Base-by-base conservation (phyloP, 2,113 vertebrate species). In the Heloderma charlesbogerti region DNA sequence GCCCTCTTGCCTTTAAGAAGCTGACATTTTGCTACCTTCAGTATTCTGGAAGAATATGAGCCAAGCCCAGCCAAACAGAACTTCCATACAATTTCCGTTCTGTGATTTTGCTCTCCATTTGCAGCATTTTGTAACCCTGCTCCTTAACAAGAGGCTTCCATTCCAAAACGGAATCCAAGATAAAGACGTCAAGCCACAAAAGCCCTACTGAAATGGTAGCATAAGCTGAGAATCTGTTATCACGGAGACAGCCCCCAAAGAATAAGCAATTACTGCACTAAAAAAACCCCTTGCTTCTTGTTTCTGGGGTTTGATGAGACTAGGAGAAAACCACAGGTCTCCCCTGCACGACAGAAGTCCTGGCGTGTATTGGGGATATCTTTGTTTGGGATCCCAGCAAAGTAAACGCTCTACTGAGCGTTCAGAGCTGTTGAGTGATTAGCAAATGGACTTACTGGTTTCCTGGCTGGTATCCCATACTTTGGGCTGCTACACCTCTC, bases 401-500 rank as follows among this genome's bases (percentile, higher is more conserved):
- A 48, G 67, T n/a, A 86, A 34, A 34, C 4, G 10, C 40, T 87
- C 34, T 22, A n/a, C 10, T 18, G 6, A 18, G 31, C 67, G 22
- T 51, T 71, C 63, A 54, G 66, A 88, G 25, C 60, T 37, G 77
- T 8, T 45, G 18, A 12, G 43, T 51, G 43, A 69, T 78, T 27
- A 45, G 71, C 34, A 60, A 63, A 67, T 6, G 4, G 34, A 37
- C 63, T 90, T 43, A 29, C 40, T 86, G 88, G 67, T 60, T 89
- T 45, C 54, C 74, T 90, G 60, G 75, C 74, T 90, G 60, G 75
- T 45, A 90, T 79, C 89, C 75, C 74, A 27, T 69, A 54, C n/a
- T 51, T 69, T 69, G 83, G 37, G 45, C 83, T 54, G 60, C 5
- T 37, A 25, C 13, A 4, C 74, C n/a, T 31, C 63, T 25, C 84